Evolutionary conservation across 2,797 vertebrate genomes (phyloP).

Genomic region (Gymnopithys bicolor): DNA sequence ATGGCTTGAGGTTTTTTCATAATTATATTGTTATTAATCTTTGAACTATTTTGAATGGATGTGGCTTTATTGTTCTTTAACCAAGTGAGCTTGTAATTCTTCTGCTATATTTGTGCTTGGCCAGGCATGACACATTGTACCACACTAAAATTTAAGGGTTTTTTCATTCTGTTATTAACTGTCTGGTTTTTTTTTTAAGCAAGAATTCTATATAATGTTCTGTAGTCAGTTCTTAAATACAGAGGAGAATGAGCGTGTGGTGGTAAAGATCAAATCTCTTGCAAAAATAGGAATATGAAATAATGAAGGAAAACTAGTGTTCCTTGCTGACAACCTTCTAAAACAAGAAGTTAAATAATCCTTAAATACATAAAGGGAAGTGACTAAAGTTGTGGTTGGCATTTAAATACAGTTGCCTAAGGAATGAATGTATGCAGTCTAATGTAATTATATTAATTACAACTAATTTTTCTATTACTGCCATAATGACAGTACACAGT

Average conservation of each 20-base stretch:
- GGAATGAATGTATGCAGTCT: neutral
- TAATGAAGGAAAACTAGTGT: neutral
- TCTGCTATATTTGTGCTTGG: constrained; percentile 39
- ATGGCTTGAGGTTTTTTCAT: constrained; percentile 39
- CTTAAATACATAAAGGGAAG: neutral
- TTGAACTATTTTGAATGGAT: constrained; percentile 36
- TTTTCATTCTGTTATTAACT: neutral
- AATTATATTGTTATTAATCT: constrained; percentile 68
- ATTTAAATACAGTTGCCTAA: neutral
- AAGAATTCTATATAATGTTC: neutral
- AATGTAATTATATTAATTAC: neutral
- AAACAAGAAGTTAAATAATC: neutral
- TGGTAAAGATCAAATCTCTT: neutral
- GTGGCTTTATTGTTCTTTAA: constrained; percentile 55
- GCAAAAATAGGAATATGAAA: constrained; percentile 3
- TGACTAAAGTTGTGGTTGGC: neutral
- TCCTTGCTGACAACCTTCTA: neutral
- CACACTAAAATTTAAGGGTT: neutral
- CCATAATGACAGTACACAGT: neutral
- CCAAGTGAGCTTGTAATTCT: constrained; percentile 59
- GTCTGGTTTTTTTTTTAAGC: neutral
- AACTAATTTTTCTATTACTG: neutral
- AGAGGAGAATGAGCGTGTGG: neutral
- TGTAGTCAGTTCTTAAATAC: neutral
- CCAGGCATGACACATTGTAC: constrained; percentile 20